Evolutionary conservation across 2,888 invertebrate species (phyloP), one percentile per base, ranked within the genome.

Genomic region (Zeuzera pyrina): DNA sequence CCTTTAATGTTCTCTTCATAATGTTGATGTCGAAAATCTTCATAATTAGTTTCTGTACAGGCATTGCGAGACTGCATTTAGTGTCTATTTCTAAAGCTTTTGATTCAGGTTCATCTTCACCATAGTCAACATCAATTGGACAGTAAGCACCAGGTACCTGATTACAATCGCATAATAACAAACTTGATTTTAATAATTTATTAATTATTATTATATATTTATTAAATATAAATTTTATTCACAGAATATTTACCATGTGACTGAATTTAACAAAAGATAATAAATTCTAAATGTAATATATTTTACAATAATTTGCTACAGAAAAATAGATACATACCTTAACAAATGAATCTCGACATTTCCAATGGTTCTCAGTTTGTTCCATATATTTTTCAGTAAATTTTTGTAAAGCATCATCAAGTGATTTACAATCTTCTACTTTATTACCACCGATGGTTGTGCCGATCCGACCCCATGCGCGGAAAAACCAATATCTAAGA

Each of bases 381-480:
- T 97, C 95, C 30, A 49, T 38, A 59, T 89, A 97, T 0, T 88
- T 45, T 0, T 50, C 37, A 43, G 88, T 73, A 60, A 97, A 98
- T 4, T 66, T 56, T 0, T 46, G 2, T 1, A 89, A 79, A 0
- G 94, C 94, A 0, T 87, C 78, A 0, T 85, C 43, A 2, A 87
- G 47, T 0, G 68, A 61, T 0, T 30, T 13, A 49, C 76, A 79
- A 0, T 59, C 44, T 15, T 91, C 89, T 2, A 90, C 41, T 57
- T 91, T 92, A 14, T 70, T 85, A 10, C 87, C 88, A 3, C 98
- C 98, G 49, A 97, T 93, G 0, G 90, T 92, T 0, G 98, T 99
- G 3, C 98, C 98, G 45, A 98, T 96, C 36, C 98, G 88, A 7
- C 99, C 99, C 98, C 98, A 99, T 0, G 95, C 87, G 10, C 96